Conservation (phyloP, 2,797 vertebrate species). For the Galaxias olidus region DNA sequence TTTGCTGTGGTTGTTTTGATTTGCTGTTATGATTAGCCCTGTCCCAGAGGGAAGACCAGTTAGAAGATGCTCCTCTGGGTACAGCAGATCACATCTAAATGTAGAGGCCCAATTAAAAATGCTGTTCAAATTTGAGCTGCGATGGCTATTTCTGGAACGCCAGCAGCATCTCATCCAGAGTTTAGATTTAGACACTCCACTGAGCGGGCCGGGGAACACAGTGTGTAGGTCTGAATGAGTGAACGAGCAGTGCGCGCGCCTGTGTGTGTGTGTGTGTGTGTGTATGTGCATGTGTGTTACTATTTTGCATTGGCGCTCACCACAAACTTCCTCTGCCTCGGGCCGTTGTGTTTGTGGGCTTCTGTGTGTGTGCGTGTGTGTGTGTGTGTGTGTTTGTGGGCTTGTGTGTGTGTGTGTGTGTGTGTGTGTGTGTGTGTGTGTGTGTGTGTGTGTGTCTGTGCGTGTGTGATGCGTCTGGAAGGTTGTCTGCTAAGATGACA, state of each 20-base stretch:
- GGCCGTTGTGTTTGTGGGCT: slow-evolving; percentile 15
- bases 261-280: slow-evolving; percentile 10
- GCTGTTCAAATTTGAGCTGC: neutral
- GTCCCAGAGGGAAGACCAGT: neutral
- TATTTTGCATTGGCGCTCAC: slow-evolving; percentile 15
- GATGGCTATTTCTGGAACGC: slow-evolving; percentile 15
- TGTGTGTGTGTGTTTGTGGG: slow-evolving; percentile 45
- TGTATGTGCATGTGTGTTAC: slow-evolving; percentile 6
- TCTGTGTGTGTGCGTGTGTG: neutral
- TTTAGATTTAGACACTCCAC: neutral
- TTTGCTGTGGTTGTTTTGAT: neutral
- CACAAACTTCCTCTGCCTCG: slow-evolving; percentile 22
- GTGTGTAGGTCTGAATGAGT: neutral
- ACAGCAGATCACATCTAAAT: neutral
- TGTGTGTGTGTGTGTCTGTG: too few relatives aligned
- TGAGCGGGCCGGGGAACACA: neutral
- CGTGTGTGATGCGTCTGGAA: neutral
- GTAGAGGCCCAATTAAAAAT: neutral
- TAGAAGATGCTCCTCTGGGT: neutral
- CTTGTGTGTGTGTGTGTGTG: slow-evolving; percentile 44
- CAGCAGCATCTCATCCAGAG: neutral
- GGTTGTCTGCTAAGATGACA: slow-evolving; percentile 21
- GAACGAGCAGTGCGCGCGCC: slow-evolving; percentile 5
- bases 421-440: slow-evolving; percentile 11
- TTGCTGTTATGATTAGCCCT: neutral